Evolutionary conservation across 1,140 invertebrate genomes (phyloP).

Genomic region (Drosophila oshimai): DNA sequence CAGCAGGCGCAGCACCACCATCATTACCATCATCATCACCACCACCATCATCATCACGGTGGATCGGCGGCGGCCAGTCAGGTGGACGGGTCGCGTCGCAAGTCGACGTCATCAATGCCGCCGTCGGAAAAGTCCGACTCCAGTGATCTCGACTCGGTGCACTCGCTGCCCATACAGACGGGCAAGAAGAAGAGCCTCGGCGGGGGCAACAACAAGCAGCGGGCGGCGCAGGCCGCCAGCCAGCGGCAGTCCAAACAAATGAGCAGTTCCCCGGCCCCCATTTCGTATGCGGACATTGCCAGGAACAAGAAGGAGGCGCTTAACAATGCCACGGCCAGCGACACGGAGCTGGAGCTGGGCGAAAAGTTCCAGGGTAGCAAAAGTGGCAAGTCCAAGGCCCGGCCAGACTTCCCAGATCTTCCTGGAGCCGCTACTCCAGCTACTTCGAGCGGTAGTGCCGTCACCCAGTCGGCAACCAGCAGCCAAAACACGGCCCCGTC

Average conservation of each 20-base stretch:
- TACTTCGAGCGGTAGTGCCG: not conserved
- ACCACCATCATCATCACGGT: constrained; percentile 9
- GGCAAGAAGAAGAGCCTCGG: constrained; percentile 61
- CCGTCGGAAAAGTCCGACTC: constrained; percentile 88
- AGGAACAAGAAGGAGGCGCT: constrained; percentile 82
- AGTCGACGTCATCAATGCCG: constrained; percentile 86
- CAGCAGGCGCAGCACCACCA: constrained; percentile 32
- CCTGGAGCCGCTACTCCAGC: constrained; percentile 2
- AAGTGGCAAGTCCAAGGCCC: constrained; percentile 47
- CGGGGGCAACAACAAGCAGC: constrained; percentile 25
- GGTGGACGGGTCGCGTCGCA: constrained; percentile 82
- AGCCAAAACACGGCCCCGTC: constrained; percentile 12
- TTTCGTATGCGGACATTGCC: constrained; percentile 89
- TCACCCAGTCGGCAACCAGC: not conserved
- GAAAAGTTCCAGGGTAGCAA: constrained; percentile 2
- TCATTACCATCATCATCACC: constrained; percentile 37
- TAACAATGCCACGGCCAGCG: constrained; percentile 28
- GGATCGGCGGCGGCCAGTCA: constrained; percentile 27
- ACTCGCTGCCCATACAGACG: constrained; percentile 87
- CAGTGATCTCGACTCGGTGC: constrained; percentile 88
- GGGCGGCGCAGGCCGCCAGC: constrained; percentile 4
- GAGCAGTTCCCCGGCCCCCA: constrained; percentile 48
- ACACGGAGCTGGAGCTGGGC: constrained; percentile 14
- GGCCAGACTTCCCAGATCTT: constrained; percentile 74
- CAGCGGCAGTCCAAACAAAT: constrained; percentile 35